Evolutionary conservation across 2,113 vertebrate species (phyloP), one percentile per base, ranked within the genome.

Genomic region (Vidua macroura): DNA sequence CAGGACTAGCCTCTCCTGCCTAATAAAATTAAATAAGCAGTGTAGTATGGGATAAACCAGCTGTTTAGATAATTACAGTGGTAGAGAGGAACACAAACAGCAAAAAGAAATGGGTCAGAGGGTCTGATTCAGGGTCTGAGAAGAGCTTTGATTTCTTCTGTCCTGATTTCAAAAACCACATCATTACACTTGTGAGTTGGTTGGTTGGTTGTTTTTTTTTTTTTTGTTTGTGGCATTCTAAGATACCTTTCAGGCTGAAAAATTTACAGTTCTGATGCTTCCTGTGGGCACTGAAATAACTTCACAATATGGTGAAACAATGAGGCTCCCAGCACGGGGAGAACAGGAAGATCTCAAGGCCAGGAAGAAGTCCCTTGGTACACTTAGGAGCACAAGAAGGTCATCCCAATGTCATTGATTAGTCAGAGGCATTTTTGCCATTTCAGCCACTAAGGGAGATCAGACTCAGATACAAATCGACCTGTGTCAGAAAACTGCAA

Each of bases 401-500:
- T 89, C 76, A 81, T 7, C 39, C 51, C 84, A 91, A 69, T 39
- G 81, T 49, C 83, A 51, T 15, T 6, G 7, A 63, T 96, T 75
- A 82, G 63, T 62, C 67, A 92, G 82, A 62, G 8, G 62, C 46
- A n/a, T 80, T 90, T 88, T 79, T 86, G 87, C 73, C 60, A 81
- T 88, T 91, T 91, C 74, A 92, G 91, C 83, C 55, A 51, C 37
- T 58, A 33, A 64, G 70, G 41, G 39, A 83, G 46, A 69, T 64
- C 51, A 84, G 88, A 88, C 43, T 85, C 44, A 39, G 70, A 85
- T 15, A 91, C 51, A 87, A 96, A 90, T 90, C 80, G 90, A 31
- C 63, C 80, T 51, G 46, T n/a, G 80, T 73, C 67, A 96, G 83
- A 56, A 66, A 88, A 41, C 76, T 90, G 87, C 85, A 35, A 35